Conservation (phyloP, 2,113 vertebrate genomes). For the Lycaon pictus region DNA sequence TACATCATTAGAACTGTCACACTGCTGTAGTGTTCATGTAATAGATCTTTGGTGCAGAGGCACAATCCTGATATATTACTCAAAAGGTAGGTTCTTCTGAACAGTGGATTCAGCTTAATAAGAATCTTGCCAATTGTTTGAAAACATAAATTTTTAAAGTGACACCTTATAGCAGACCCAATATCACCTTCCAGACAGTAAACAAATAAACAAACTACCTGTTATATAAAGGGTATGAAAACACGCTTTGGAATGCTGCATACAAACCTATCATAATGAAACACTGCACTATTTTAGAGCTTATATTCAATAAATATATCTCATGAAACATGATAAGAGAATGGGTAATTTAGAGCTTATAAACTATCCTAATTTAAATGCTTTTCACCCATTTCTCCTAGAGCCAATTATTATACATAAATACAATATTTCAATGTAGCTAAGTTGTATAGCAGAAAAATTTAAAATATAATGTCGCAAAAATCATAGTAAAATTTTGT, state of each 20-base stretch:
- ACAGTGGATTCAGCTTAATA: constrained; percentile 46
- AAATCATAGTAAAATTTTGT: background rate
- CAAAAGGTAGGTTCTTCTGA: constrained; percentile 47
- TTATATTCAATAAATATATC: background rate
- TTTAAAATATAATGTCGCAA: background rate
- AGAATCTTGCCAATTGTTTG: constrained; percentile 44
- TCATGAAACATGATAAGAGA: background rate
- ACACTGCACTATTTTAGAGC: background rate
- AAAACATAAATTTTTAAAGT: constrained; percentile 55
- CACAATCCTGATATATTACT: constrained; percentile 27
- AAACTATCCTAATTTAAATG: constrained; percentile 35
- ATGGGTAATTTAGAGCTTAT: constrained; percentile 46
- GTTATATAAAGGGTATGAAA: background rate
- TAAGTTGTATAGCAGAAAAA: constrained; percentile 36
- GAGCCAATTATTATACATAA: background rate
- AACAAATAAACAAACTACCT: background rate
- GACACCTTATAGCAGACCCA: background rate
- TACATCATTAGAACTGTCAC: constrained; percentile 20
- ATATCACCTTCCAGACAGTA: background rate
- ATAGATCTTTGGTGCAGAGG: constrained; percentile 63
- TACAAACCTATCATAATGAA: constrained; percentile 47
- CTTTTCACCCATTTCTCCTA: background rate
- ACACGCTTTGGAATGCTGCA: background rate
- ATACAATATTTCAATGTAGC: background rate
- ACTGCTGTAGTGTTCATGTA: background rate